Evolutionary conservation across 2,113 vertebrate species (phyloP), one percentile per base, ranked within the genome.

Genomic region (Ifrita kowaldi): DNA sequence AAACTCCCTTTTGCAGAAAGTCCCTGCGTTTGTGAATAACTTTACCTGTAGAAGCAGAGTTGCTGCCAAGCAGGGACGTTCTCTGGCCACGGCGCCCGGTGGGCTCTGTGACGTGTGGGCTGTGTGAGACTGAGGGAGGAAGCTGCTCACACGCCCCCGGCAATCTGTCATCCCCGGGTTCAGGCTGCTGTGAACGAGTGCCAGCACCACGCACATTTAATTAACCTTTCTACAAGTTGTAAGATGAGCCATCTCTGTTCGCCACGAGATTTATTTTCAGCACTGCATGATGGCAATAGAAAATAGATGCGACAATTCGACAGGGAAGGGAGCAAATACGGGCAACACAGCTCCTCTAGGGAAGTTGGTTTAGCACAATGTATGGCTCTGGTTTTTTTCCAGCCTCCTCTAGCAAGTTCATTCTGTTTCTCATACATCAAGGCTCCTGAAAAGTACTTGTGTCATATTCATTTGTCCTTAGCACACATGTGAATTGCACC

Each of bases 191-290:
- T 13, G 53, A 93, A 18, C 52, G 67, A 96, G 79, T 49, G 83
- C 91, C 88, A 96, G 82, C 94, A 84, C 88, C 93, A 84, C 9
- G 5, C 70, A 67, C 83, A 41, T 95, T 94, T 96, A 96, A 95
- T 95, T 95, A 96, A 95, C 83, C 91, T 92, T 90, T 95, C 96
- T 39, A 47, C 80, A 93, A 91, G 83, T 42, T 80, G 90, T 94
- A 93, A 96, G 73, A 92, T 64, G 92, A 97, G 86, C 63, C 59
- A 12, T 47, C 59, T 30, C 75, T 17, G 2, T 50, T 84, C 14
- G 0, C 68, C 35, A 12, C 0, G 2, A 89, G 87, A 94, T 95
- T 94, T 89, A 91, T 95, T 97, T 91, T 73, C 91, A 85, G 67
- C 6, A 2, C 68, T 81, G 53, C 53, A 55, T 7, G 49, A 62